Base-by-base conservation (phyloP, 2,113 vertebrate genomes). In the Mellivora capensis region DNA sequence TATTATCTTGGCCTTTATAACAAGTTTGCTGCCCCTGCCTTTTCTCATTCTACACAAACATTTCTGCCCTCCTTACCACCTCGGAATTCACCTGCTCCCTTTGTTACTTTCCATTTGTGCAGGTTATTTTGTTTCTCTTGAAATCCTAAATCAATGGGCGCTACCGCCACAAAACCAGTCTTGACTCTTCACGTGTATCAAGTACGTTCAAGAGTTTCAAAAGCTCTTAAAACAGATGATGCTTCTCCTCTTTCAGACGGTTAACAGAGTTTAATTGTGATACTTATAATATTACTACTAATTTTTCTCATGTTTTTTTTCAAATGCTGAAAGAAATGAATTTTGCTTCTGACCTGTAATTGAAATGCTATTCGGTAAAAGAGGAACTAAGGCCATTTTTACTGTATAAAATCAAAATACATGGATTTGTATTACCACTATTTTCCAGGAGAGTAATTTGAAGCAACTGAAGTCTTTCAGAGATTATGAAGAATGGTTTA, bases 391-490 rank as follows among this genome's bases (percentile, higher is more conserved):
- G 34, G 4, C 27, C 31, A 39, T 79, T 96, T 92, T 52, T 54
- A 62, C 13, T 47, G 6, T 14, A 92, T 72, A 97, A 72, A 44
- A 59, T 98, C 91, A 96, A 97, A 96, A 89, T 90, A 76, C 54
- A 93, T 64, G 94, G 93, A 72, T 87, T 39, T 96, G 72, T 88
- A 92, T 74, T 34, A 97, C 74, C 74, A 87, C 42, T 86, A n/a
- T 0, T 96, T 94, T 61, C 37, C 54, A 96, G 95, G 89, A 74
- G 54, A 54, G 72, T 72, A 37, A 18, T 80, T 95, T 92, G 44
- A 25, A 6, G 80, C 79, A 85, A 79, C 0, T 82, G 59, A 97
- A 88, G 39, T 47, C 87, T 64, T 95, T 49, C 47, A 29, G 25
- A 98, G 37, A 97, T 59, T 61, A 72, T 37, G 80, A 91, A 93